A percentile compares a stretch with the other conserved stretches of the same genome.
Evolutionary conservation across 2,113 vertebrate genomes (phyloP).

Genomic region (Ageneiosus marmoratus): DNA sequence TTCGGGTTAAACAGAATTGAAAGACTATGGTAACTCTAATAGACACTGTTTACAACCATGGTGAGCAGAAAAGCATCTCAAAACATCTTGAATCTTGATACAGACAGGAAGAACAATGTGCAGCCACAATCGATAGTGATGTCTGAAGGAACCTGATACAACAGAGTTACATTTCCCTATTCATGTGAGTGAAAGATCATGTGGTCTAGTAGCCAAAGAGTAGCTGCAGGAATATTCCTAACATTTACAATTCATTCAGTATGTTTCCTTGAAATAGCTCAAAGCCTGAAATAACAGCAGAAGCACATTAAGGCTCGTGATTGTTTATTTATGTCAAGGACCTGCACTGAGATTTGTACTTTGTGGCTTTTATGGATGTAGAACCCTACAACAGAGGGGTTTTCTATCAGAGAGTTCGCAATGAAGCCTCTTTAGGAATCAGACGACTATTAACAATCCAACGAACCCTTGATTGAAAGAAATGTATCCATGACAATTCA

Average conservation of each 20-base stretch:
- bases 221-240: slow-evolving; percentile 11
- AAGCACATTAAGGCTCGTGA: neutral
- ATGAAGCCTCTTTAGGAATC: neutral
- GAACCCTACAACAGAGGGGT: neutral
- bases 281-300: neutral
- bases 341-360: neutral
- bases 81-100: too few species aligned
- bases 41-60: too few species aligned
- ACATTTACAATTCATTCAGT: neutral
- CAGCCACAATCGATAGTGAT: neutral
- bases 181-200: neutral
- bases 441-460: neutral
- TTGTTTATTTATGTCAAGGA: neutral
- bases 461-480: neutral
- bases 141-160: neutral
- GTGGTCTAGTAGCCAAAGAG: neutral
- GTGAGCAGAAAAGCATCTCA: too few species aligned
- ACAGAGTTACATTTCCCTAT: neutral
- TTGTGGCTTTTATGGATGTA: neutral
- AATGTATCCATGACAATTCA: too few species aligned
- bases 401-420: neutral
- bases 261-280: neutral
- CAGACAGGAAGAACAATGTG: neutral
- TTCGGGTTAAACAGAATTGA: too few species aligned
- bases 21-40: too few species aligned